Percentiles rank a stretch among this genome's conserved stretches.
Evolutionary conservation across 2,113 vertebrate species (phyloP).

Genomic region (Eurystomus gularis): DNA sequence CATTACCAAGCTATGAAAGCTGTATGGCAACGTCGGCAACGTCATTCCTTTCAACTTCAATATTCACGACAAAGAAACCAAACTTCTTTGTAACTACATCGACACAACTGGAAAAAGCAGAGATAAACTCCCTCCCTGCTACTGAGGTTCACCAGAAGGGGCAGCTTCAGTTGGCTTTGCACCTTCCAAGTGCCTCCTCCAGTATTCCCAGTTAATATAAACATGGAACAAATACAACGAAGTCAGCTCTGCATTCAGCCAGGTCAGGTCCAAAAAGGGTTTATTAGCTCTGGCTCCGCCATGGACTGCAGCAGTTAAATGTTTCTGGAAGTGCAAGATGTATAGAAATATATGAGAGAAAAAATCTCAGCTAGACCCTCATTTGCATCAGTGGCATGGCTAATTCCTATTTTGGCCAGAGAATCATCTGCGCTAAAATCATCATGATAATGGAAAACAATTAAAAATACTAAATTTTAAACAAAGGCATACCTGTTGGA

Average conservation of each 20-base stretch:
- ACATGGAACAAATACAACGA: background rate
- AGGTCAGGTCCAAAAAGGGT: background rate
- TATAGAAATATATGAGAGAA: accelerated
- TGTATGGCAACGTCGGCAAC: background rate
- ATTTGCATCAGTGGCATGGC: accelerated
- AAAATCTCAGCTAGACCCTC: background rate
- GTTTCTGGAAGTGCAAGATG: background rate
- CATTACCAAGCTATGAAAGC: background rate
- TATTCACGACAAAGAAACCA: background rate
- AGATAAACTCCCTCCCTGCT: background rate
- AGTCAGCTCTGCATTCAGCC: background rate
- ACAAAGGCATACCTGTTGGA: background rate
- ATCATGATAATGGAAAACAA: background rate
- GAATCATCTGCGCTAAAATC: background rate
- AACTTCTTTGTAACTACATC: background rate
- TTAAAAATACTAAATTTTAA: background rate
- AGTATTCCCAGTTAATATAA: background rate
- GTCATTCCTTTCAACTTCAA: background rate
- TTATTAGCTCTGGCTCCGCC: background rate
- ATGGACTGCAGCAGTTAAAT: background rate
- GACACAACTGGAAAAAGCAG: background rate
- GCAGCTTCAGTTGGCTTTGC: background rate
- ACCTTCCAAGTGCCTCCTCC: background rate
- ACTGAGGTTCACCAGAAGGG: background rate
- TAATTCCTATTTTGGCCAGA: background rate